Conservation (phyloP, 1,140 invertebrate genomes). For the Aleiodes sp. region DNA sequence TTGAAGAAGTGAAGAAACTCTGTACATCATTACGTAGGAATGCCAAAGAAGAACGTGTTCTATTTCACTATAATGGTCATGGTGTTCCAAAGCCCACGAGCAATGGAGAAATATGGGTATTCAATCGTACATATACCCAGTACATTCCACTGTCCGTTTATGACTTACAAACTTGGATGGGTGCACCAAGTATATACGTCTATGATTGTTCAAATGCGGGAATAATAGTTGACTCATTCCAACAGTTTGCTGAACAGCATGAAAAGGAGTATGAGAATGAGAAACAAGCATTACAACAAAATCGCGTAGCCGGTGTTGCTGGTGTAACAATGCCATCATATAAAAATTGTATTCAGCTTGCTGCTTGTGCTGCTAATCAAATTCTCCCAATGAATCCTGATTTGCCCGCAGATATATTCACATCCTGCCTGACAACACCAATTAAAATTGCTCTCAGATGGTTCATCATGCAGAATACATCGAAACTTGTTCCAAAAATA, state of each 20-base stretch:
- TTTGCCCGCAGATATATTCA: slow-evolving; percentile 98
- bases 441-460: slow-evolving; percentile 96
- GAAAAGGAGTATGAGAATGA: slow-evolving; percentile 82
- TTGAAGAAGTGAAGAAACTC: slow-evolving; percentile 97
- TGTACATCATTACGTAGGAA: slow-evolving; percentile 95
- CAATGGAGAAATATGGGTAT: slow-evolving; percentile 99
- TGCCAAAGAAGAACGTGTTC: slow-evolving; percentile 97
- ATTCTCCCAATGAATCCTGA: slow-evolving; percentile 97
- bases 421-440: slow-evolving; percentile 96
- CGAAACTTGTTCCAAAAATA: slow-evolving; percentile 82
- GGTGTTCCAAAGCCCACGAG: slow-evolving; percentile 97
- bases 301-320: slow-evolving; percentile 52
- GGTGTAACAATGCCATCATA: slow-evolving; percentile 69
- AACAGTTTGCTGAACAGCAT: slow-evolving; percentile 91
- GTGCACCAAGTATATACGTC: slow-evolving; percentile 97
- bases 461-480: slow-evolving; percentile 89
- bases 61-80: slow-evolving; percentile 99
- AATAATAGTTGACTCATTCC: slow-evolving; percentile 93
- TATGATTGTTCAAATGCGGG: slow-evolving; percentile 99
- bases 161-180: slow-evolving; percentile 99
- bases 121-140: slow-evolving; percentile 97
- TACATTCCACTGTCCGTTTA: slow-evolving; percentile 99
- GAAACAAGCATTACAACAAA: slow-evolving; percentile 59
- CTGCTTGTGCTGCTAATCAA: slow-evolving; percentile 91
- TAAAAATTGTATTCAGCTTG: slow-evolving; percentile 95